Evolutionary conservation across 2,888 invertebrate genomes (phyloP).

Genomic region (Yponomeuta malinellus): DNA sequence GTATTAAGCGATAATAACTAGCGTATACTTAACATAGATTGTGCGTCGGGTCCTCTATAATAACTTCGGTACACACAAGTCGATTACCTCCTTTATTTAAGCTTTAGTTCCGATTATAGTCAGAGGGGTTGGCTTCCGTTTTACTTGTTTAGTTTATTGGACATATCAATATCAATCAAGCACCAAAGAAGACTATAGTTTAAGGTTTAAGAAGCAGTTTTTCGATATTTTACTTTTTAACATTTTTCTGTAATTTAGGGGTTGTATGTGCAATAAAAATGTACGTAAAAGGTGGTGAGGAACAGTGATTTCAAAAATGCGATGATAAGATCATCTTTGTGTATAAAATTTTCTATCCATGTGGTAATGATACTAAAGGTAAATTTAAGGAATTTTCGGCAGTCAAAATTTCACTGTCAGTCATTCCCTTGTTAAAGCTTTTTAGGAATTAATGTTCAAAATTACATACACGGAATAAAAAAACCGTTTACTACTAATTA

Average conservation of each 20-base stretch:
- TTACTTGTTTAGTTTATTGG: conserved; percentile 58
- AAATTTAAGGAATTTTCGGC: conserved; percentile 33
- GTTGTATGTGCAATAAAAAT: conserved; percentile 40
- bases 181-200: conserved; percentile 69
- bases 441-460: conserved; percentile 51
- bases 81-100: conserved; percentile 72
- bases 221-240: conserved; percentile 43
- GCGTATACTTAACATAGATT: conserved; percentile 67
- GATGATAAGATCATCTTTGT: conserved; percentile 34
- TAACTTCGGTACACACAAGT: conserved; percentile 61
- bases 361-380: conserved; percentile 22
- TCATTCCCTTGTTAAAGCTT: conserved; percentile 50
- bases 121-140: conserved; percentile 57
- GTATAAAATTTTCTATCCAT: conserved; percentile 44
- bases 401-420: conserved; percentile 39
- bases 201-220: conserved; percentile 60
- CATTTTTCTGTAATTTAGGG: conserved; percentile 39
- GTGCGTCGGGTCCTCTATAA: conserved; percentile 45
- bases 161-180: conserved; percentile 68
- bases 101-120: conserved; percentile 49
- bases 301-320: conserved; percentile 45
- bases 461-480: conserved; percentile 32
- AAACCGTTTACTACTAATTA: conserved; percentile 26
- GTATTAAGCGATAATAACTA: conserved; percentile 74
- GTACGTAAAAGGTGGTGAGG: conserved; percentile 32